phyloP scores from a whole-genome alignment of 2,888 invertebrate genomes.

The Leptogaster cylindrica region DNA sequence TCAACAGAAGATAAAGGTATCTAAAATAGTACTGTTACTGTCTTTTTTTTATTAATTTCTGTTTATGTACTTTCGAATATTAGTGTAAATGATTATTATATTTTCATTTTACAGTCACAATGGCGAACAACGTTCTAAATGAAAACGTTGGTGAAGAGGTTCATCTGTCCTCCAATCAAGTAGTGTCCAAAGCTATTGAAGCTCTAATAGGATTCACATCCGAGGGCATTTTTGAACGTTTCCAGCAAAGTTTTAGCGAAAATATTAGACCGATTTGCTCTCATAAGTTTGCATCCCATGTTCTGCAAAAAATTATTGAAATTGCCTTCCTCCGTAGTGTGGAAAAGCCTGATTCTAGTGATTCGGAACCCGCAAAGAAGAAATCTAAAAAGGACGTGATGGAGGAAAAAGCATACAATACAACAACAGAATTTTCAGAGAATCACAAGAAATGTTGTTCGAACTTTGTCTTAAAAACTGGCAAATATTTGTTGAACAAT shows the following conservation, averaged over 20 bases:
- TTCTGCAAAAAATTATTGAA: slow-evolving; percentile 71
- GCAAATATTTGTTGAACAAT: slow-evolving; percentile 81
- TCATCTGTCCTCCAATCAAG: slow-evolving; percentile 77
- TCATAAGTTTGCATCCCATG: slow-evolving; percentile 81
- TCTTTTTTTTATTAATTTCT: no score
- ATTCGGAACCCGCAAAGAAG: slow-evolving; percentile 56
- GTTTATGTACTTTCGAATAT: no score
- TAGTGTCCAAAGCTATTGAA: slow-evolving; percentile 80
- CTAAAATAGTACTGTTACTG: no score
- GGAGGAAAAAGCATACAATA: slow-evolving; percentile 56
- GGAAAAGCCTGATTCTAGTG: background rate
- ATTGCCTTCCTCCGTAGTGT: slow-evolving; percentile 55
- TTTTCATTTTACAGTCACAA: slow-evolving; percentile 52
- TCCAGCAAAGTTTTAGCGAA: slow-evolving; percentile 68
- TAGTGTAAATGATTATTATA: background rate
- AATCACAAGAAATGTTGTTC: slow-evolving; percentile 67
- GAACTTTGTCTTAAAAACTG: slow-evolving; percentile 72
- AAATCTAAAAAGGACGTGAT: slow-evolving; percentile 51
- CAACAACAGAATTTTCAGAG: slow-evolving; percentile 58
- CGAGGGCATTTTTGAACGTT: slow-evolving; percentile 69
- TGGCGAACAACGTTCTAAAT: slow-evolving; percentile 78
- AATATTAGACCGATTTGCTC: slow-evolving; percentile 74
- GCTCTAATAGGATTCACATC: slow-evolving; percentile 73
- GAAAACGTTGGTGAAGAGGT: slow-evolving; percentile 75
- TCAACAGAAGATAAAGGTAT: slow-evolving; percentile 76